These are phyloP conservation scores for Indri indri DNA, from an alignment of 2,113 vertebrate species.

Conservation along the genomic window DNA sequence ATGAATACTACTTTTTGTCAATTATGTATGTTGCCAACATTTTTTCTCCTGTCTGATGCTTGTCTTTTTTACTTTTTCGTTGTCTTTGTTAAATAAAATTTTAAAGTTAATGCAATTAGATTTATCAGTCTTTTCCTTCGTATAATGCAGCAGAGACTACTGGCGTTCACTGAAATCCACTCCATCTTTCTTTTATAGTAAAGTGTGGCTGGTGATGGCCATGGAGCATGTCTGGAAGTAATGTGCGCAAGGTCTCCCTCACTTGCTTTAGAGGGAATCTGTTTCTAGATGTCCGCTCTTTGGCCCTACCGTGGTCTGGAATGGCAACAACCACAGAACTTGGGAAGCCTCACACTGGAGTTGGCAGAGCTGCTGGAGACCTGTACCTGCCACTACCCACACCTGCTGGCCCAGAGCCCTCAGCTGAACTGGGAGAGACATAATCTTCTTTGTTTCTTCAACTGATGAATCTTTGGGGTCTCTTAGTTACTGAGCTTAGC, in stretches of 20 bases:
- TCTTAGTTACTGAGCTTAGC: background rate
- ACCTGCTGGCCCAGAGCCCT: background rate
- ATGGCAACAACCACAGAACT: background rate
- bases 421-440: background rate
- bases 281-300: background rate
- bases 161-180: background rate
- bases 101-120: background rate
- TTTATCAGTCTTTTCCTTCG: background rate
- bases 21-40: background rate
- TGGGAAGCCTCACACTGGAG: background rate
- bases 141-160: background rate
- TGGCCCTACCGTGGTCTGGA: background rate
- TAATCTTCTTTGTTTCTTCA: background rate
- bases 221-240: background rate
- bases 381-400: background rate
- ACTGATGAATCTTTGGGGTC: background rate
- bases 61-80: background rate
- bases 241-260: background rate
- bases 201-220: background rate
- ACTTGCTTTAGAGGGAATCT: background rate
- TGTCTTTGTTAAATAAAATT: background rate
- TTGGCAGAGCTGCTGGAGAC: accelerated
- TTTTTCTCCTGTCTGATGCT: background rate
- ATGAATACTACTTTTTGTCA: background rate
- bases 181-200: background rate